These are phyloP conservation scores for Drosophila oshimai DNA, from an alignment of 1,140 invertebrate species.

Conservation along the genomic window DNA sequence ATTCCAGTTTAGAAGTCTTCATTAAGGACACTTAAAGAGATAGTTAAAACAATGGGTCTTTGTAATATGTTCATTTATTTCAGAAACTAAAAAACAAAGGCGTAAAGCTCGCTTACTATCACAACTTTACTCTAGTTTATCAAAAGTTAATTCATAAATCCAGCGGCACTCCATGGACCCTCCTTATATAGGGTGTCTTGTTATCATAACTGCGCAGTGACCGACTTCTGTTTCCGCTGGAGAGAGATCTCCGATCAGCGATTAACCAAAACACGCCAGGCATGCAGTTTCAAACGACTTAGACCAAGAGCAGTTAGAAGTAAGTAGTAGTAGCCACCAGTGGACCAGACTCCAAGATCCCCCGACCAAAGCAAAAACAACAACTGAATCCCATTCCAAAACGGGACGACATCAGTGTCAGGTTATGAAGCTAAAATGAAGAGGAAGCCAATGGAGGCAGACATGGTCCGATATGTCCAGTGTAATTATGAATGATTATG, in stretches of 20 bases:
- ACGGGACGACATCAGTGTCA: conserved; percentile 36
- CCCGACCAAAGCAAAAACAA: neutral
- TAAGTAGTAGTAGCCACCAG: too few species aligned
- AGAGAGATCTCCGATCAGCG: conserved; percentile 16
- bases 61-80: too few species aligned
- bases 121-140: neutral
- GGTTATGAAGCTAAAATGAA: conserved; percentile 8
- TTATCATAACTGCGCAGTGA: conserved; percentile 49
- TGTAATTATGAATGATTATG: conserved; percentile 78
- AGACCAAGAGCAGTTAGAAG: conserved; percentile 23
- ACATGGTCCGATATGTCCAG: conserved; percentile 1
- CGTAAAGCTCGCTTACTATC: too few species aligned
- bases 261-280: conserved; percentile 29
- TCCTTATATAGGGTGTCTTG: conserved; percentile 11
- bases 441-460: conserved; percentile 6
- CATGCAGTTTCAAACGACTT: conserved; percentile 12
- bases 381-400: conserved; percentile 52
- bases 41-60: too few species aligned
- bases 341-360: neutral
- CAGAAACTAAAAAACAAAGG: neutral
- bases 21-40: too few species aligned
- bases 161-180: neutral
- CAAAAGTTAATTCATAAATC: conserved; percentile 24
- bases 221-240: conserved; percentile 24
- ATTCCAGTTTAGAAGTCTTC: too few species aligned